These are phyloP conservation scores for Limnephilus marmoratus DNA, from an alignment of 2,888 invertebrate genomes.

Conservation along the genomic window DNA sequence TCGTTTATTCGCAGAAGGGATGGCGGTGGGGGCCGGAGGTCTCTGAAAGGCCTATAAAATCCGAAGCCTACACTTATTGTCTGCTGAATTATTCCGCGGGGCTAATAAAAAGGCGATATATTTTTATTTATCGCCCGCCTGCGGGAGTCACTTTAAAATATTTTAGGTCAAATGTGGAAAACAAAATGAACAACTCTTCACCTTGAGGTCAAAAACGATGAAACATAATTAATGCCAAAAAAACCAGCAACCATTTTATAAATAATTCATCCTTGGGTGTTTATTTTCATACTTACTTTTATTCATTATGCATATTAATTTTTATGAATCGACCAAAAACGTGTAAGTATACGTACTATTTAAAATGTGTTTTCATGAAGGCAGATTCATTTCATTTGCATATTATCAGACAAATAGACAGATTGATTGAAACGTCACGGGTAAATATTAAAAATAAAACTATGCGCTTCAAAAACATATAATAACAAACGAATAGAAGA, in stretches of 20 bases:
- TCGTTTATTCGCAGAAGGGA: constrained; percentile 54
- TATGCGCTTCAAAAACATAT: too few species aligned
- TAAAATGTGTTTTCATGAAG: too few species aligned
- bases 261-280: not conserved
- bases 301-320: too few species aligned
- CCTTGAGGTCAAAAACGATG: not conserved
- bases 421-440: too few species aligned
- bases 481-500: not conserved
- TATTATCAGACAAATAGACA: too few species aligned
- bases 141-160: constrained; percentile 29
- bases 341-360: too few species aligned
- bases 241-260: not conserved
- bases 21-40: constrained; percentile 36
- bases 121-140: constrained; percentile 33
- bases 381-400: too few species aligned
- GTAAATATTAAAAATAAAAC: too few species aligned
- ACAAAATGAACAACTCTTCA: constrained; percentile 7
- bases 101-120: constrained; percentile 51
- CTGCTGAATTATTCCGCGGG: constrained; percentile 59
- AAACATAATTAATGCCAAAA: not conserved
- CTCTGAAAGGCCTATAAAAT: constrained; percentile 60
- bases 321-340: too few species aligned
- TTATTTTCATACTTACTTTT: too few species aligned
- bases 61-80: constrained; percentile 62
- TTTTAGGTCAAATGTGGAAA: not conserved